Base-by-base conservation (phyloP, 2,888 invertebrate species). In the Habrosyne pyritoides region DNA sequence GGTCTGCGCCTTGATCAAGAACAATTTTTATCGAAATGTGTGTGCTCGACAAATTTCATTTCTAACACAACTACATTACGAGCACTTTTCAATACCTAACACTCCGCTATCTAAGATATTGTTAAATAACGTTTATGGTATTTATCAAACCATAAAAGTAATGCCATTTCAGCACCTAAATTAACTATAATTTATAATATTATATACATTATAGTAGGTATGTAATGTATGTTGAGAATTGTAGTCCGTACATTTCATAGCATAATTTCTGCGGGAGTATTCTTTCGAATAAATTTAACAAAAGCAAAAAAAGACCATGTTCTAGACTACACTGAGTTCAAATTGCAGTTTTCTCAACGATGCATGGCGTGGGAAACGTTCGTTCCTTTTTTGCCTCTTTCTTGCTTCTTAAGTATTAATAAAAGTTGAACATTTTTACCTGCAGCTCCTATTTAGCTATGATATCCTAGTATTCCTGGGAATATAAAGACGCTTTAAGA, bases 381-480 rank as follows among this genome's bases (percentile, higher is more conserved):
- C 30, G 33, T 4, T 33, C 33, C 12, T n/a, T 8, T 33, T 30
- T 30, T 30, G 30, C 12, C 33, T 5, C n/a, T 33, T 33, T 33
- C n/a, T 33, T 0, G n/a, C 5, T 12, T 2, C 0, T 2, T 30
- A 30, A 10, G n/a, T n/a, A n/a, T n/a, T 12, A 30, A 12, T 12
- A 12, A n/a, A 30, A 30, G 30, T 30, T 30, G 30, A 30, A 2
- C 30, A 12, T 8, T 8, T 42, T 42, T 7, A 42, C 42, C 14
- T 42, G 8, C 18, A 14, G 18, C 42, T 42, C 42, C 42, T 42
- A 18, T 18, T 2, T 14, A 42, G 6, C 14, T 18, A 42, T 42
- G 18, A 42, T 18, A 42, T 42, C 42, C 42, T 42, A 42, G 42
- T 42, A 18, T 42, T 42, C 42, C 18, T 42, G 42, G 42, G 42